Conservation (phyloP, 2,888 invertebrate species). For the Siphlonurus alternatus region DNA sequence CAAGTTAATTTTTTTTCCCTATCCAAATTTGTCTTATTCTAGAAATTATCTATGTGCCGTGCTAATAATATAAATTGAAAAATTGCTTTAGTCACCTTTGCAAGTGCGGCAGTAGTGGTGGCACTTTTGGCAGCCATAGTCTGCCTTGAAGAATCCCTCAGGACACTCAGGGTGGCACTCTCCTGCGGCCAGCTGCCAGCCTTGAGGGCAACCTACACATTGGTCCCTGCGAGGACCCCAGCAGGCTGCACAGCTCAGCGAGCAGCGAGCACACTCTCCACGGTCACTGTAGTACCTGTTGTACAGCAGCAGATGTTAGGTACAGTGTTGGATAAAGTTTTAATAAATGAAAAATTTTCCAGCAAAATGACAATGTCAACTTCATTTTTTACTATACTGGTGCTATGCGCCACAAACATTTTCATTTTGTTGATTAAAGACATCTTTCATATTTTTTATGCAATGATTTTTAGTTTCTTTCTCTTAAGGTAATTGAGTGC, state of each 20-base stretch:
- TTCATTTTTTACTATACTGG: too few species aligned
- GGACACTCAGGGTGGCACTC: conserved; percentile 77
- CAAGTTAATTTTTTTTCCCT: too few species aligned
- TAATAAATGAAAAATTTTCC: too few species aligned
- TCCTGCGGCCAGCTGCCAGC: conserved; percentile 58
- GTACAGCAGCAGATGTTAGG: conserved; percentile 5
- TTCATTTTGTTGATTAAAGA: too few species aligned
- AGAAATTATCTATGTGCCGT: too few species aligned
- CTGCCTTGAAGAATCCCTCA: conserved; percentile 67
- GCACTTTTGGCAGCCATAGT: conserved; percentile 71
- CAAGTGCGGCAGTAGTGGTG: conserved; percentile 80
- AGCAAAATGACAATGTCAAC: conserved; percentile 2
- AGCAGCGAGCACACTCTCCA: conserved; percentile 65
- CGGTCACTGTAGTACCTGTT: conserved; percentile 71
- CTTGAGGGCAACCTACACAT: conserved; percentile 64
- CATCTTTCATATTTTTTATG: too few species aligned
- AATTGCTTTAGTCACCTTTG: conserved; percentile 40
- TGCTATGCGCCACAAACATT: too few species aligned
- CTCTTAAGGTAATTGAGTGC: too few species aligned
- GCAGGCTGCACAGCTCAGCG: conserved; percentile 69
- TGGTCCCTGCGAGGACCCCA: conserved; percentile 70
- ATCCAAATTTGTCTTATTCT: too few species aligned
- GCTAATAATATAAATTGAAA: too few species aligned
- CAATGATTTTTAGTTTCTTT: too few species aligned
- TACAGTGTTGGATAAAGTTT: neutral